Percentiles rank a stretch among this genome's conserved stretches.
These are phyloP conservation scores for Parnassius glacialis DNA, from an alignment of 2,888 invertebrate species.

Conservation along the genomic window DNA sequence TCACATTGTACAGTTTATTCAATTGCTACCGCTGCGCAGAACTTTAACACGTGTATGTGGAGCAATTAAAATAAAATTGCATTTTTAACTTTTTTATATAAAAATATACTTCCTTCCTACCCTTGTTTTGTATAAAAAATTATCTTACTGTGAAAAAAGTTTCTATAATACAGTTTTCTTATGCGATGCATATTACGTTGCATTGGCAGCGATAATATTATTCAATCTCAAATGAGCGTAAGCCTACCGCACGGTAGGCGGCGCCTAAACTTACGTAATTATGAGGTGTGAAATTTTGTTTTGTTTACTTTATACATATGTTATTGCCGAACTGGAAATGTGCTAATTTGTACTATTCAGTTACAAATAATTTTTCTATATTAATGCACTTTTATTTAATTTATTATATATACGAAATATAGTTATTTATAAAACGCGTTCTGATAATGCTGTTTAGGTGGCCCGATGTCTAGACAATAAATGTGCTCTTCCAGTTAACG, in stretches of 20 bases:
- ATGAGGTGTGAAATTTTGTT: neutral
- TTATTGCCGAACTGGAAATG: constrained; percentile 2
- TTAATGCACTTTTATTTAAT: neutral
- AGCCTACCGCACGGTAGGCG: neutral
- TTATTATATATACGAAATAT: neutral
- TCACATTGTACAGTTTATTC: too few species aligned
- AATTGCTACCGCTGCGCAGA: too few species aligned
- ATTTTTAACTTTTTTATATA: too few species aligned
- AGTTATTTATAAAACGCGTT: neutral
- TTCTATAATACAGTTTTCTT: too few species aligned
- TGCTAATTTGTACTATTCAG: constrained; percentile 6
- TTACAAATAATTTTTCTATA: neutral
- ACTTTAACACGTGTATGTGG: too few species aligned
- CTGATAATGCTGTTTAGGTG: constrained; percentile 2
- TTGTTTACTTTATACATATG: neutral
- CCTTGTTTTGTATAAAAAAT: too few species aligned
- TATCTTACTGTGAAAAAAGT: too few species aligned
- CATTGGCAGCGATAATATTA: neutral
- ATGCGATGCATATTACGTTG: neutral
- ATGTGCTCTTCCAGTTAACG: constrained; percentile 7
- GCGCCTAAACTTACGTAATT: neutral
- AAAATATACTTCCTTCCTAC: too few species aligned
- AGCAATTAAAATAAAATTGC: too few species aligned
- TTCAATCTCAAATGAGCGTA: constrained; percentile 8
- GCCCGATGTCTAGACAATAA: constrained; percentile 17